A percentile compares a stretch with the other conserved stretches of the same genome.
Evolutionary conservation across 1,140 invertebrate genomes (phyloP).

Genomic region (Periplaneta americana): DNA sequence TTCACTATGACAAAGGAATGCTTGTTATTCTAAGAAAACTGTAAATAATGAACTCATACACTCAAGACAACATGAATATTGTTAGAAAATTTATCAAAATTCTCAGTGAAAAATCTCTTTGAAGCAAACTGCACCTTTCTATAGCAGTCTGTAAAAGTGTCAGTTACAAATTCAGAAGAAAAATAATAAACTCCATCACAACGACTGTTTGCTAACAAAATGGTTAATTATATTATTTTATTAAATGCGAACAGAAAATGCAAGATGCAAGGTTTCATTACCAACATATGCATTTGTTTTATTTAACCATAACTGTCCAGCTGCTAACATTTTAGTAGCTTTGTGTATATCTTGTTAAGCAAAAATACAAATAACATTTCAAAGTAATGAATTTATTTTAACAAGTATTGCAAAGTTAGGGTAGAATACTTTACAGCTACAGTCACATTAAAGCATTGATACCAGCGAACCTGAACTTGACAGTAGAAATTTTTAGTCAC

Average conservation of each 20-base stretch:
- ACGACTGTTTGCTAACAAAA: conserved; percentile 14
- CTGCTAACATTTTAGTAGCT: background rate
- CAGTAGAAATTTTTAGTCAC: conserved; percentile 8
- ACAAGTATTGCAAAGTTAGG: background rate
- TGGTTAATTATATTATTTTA: conserved; percentile 11
- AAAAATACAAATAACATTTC: background rate
- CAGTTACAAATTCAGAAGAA: conserved; percentile 7
- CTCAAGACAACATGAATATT: background rate
- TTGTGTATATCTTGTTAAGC: background rate
- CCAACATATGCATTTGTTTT: conserved; percentile 18
- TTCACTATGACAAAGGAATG: background rate
- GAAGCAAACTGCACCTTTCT: conserved; percentile 32
- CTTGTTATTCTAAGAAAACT: background rate
- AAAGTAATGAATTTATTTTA: background rate
- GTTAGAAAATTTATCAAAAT: background rate
- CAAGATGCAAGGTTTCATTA: conserved; percentile 9
- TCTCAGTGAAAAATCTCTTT: conserved; percentile 20
- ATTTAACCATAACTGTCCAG: background rate
- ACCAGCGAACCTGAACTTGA: background rate
- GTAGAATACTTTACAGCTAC: background rate
- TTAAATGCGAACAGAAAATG: conserved; percentile 13
- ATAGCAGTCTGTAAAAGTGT: conserved; percentile 21
- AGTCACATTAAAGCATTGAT: conserved; percentile 10
- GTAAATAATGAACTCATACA: background rate
- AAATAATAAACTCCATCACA: conserved; percentile 16